phyloP scores from a whole-genome alignment of 2,888 invertebrate genomes.

The Coremacera marginata region DNA sequence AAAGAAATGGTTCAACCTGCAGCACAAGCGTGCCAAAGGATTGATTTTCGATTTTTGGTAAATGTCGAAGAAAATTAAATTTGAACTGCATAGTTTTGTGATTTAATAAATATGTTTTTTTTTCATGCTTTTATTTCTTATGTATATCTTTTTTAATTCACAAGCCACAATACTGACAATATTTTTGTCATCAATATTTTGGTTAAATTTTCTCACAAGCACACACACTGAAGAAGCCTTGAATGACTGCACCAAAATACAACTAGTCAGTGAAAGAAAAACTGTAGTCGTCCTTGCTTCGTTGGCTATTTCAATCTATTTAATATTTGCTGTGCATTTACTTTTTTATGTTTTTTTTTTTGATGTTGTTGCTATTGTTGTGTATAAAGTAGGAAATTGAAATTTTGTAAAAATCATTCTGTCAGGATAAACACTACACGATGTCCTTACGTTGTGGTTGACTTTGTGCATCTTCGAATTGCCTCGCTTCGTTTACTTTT shows the following conservation, averaged over 20 bases:
- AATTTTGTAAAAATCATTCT: slow-evolving; percentile 23
- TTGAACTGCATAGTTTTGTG: too few relatives aligned
- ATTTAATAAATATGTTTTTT: too few relatives aligned
- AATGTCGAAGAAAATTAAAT: too few relatives aligned
- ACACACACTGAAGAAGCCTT: background rate
- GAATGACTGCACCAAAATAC: too few relatives aligned
- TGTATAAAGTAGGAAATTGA: slow-evolving; percentile 14
- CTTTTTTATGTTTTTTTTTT: background rate
- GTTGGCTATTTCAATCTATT: background rate
- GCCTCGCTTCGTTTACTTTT: slow-evolving; percentile 17
- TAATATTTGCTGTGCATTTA: background rate
- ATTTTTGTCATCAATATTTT: background rate
- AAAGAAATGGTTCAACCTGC: too few relatives aligned
- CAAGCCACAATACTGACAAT: background rate
- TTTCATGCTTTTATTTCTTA: background rate
- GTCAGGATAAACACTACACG: background rate
- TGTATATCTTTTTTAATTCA: background rate
- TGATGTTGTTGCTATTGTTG: slow-evolving; percentile 7
- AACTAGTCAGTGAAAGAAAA: too few relatives aligned
- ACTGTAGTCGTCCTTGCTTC: background rate
- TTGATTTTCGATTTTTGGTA: too few relatives aligned
- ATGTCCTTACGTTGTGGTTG: background rate
- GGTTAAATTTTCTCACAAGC: too few relatives aligned
- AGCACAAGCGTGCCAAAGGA: too few relatives aligned
- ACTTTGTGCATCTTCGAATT: background rate